phyloP scores from a whole-genome alignment of 2,888 invertebrate genomes.

The Balanococcus diminutus region DNA sequence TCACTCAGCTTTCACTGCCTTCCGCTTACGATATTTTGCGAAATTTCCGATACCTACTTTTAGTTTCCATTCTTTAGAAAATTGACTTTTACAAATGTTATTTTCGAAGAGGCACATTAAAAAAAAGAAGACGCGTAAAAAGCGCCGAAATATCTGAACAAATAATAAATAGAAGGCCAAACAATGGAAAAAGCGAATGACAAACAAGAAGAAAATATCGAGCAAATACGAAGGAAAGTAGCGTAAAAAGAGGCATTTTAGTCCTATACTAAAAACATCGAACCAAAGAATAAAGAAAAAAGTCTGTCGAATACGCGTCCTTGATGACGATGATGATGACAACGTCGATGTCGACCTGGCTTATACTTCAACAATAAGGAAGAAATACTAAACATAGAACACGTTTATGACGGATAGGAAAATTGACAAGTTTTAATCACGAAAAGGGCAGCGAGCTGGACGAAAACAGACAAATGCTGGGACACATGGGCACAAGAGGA shows the following conservation, averaged over 20 bases:
- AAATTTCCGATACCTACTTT: too few species aligned
- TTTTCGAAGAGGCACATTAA: neutral
- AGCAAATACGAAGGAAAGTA: neutral
- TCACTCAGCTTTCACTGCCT: too few species aligned
- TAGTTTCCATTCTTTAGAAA: neutral
- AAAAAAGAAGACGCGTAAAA: neutral
- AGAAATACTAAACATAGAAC: neutral
- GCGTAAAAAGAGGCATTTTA: slow-evolving; percentile 1
- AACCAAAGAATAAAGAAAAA: neutral
- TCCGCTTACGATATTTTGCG: too few species aligned
- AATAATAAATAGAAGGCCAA: neutral
- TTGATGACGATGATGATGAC: neutral
- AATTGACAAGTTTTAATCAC: slow-evolving; percentile 34
- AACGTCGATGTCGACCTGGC: neutral
- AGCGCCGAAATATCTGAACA: neutral
- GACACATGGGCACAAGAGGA: neutral
- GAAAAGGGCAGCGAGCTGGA: neutral
- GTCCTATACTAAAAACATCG: neutral
- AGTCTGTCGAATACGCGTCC: neutral
- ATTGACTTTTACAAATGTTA: neutral
- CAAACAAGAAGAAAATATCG: neutral
- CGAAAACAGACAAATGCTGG: neutral
- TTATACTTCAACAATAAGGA: slow-evolving; percentile 10
- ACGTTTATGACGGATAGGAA: slow-evolving; percentile 5
- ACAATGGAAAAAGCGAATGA: neutral